Percentiles rank a stretch among this genome's conserved stretches.
Conservation (phyloP, 2,888 invertebrate genomes). For the Junonia oenone region DNA sequence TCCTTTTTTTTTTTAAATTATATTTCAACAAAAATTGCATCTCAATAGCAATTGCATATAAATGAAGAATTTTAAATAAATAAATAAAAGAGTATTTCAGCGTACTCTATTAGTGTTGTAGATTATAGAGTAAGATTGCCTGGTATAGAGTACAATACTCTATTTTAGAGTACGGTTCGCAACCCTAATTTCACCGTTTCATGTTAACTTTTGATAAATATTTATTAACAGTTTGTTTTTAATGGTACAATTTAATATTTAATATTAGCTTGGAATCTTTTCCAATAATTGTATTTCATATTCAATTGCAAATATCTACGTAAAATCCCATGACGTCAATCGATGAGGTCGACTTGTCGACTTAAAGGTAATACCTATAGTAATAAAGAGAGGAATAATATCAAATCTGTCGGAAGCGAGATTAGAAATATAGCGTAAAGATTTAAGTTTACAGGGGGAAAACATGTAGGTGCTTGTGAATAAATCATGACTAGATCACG, state of each 20-base stretch:
- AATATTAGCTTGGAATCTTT: background rate
- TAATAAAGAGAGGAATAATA: constrained; percentile 12
- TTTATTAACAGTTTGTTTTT: too few relatives aligned
- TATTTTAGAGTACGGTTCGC: too few relatives aligned
- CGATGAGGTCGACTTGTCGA: constrained; percentile 11
- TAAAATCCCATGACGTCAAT: constrained; percentile 46
- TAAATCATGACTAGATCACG: background rate
- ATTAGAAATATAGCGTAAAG: constrained; percentile 4
- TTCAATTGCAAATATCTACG: constrained; percentile 14
- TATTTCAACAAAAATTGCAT: too few relatives aligned
- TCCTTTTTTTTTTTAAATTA: too few relatives aligned
- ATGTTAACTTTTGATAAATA: background rate
- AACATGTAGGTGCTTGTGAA: constrained; percentile 1
- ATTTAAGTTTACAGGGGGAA: constrained; percentile 12
- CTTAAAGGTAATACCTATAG: constrained; percentile 17
- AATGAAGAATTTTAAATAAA: too few relatives aligned
- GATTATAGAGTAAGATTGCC: too few relatives aligned
- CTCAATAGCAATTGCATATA: too few relatives aligned
- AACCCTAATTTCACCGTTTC: too few relatives aligned
- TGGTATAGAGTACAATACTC: too few relatives aligned
- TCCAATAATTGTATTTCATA: constrained; percentile 8
- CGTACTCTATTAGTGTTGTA: too few relatives aligned
- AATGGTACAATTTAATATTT: too few relatives aligned
- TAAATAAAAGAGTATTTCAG: too few relatives aligned
- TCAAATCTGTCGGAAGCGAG: background rate